Evolutionary conservation across 2,113 vertebrate species (phyloP).

Genomic region (Paramormyrops kingsleyae): DNA sequence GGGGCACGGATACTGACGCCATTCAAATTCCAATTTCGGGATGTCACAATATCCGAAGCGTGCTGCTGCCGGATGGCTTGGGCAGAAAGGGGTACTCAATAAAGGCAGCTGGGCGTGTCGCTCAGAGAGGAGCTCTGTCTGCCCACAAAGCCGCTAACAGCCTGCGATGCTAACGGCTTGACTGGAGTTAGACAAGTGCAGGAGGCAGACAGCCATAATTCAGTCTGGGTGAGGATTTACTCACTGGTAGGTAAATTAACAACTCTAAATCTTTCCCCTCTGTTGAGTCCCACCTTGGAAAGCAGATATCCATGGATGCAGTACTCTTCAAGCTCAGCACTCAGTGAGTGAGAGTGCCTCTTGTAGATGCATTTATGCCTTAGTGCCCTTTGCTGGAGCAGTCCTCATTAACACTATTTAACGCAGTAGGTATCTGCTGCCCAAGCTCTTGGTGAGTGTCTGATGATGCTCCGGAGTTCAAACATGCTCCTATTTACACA

Average conservation of each 20-base stretch:
- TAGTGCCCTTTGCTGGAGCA: background rate
- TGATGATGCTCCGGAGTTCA: background rate
- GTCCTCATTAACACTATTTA: background rate
- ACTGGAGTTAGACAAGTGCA: background rate
- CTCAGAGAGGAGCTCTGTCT: background rate
- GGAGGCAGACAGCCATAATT: background rate
- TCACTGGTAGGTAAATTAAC: background rate
- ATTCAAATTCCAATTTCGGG: slow-evolving; percentile 7
- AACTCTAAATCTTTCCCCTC: background rate
- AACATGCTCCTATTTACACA: background rate
- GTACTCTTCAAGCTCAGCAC: background rate
- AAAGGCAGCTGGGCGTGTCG: background rate
- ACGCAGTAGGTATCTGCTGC: background rate
- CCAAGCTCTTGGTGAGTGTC: background rate
- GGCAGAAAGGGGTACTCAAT: background rate
- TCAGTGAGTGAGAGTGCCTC: background rate
- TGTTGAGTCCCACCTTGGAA: background rate
- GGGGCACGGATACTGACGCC: background rate
- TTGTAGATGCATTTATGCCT: background rate
- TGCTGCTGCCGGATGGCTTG: background rate
- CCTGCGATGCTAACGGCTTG: background rate
- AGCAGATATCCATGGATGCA: background rate
- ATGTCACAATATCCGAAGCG: slow-evolving; percentile 14
- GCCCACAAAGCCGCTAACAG: background rate
- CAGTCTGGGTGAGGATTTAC: background rate